Conservation (phyloP, 2,888 invertebrate genomes). For the Zygogramma bicolorata region DNA sequence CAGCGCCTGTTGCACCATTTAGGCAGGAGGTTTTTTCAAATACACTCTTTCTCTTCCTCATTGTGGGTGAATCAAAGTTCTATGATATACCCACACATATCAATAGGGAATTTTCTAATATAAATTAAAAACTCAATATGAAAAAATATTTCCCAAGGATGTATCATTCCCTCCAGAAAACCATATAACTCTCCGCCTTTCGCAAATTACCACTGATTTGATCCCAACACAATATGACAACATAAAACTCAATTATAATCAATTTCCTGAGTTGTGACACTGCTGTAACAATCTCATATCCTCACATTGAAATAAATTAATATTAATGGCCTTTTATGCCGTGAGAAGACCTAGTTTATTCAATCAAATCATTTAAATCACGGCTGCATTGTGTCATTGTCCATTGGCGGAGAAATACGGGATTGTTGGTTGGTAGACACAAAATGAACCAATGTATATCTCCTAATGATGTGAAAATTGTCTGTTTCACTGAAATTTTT, state of each 20-base stretch:
- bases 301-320: slow-evolving; percentile 41
- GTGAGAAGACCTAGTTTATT: slow-evolving; percentile 38
- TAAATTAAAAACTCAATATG: no score
- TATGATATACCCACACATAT: no score
- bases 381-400: slow-evolving; percentile 12
- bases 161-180: background rate
- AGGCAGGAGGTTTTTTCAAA: no score
- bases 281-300: slow-evolving; percentile 42
- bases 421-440: background rate
- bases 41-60: no score
- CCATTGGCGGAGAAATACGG: background rate
- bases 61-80: no score
- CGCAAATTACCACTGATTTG: background rate
- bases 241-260: slow-evolving; percentile 43
- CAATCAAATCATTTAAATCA: slow-evolving; percentile 39
- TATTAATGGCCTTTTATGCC: slow-evolving; percentile 36
- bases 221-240: slow-evolving; percentile 11
- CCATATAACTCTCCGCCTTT: slow-evolving; percentile 6
- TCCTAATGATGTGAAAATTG: no score
- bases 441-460: background rate
- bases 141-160: no score
- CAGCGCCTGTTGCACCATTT: no score
- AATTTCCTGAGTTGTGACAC: slow-evolving; percentile 49
- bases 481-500: no score
- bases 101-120: no score